Evolutionary conservation across 2,888 invertebrate genomes (phyloP).

Genomic region (Erebia palarica): DNA sequence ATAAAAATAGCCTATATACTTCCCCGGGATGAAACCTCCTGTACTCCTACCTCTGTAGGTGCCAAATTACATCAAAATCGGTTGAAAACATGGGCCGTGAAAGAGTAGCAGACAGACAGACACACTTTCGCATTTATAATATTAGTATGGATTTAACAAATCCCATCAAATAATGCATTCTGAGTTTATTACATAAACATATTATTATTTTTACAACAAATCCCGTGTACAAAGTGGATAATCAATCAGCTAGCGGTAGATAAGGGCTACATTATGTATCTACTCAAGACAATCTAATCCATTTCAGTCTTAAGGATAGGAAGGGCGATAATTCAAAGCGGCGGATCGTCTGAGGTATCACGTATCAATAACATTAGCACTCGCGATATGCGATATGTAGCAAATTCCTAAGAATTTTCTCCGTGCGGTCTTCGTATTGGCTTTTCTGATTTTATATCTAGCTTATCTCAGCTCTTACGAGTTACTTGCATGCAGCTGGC

Average conservation of each 20-base stretch:
- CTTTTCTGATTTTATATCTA: neutral
- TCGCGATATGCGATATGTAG: slow-evolving; percentile 12
- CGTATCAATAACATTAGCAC: slow-evolving; percentile 21
- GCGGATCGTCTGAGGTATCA: slow-evolving; percentile 17
- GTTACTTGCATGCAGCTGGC: too few relatives aligned
- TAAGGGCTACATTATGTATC: slow-evolving; percentile 14
- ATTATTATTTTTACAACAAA: slow-evolving; percentile 6
- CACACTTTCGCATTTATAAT: too few relatives aligned
- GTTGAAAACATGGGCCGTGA: too few relatives aligned
- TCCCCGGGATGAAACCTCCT: too few relatives aligned
- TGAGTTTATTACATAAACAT: neutral
- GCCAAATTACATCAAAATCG: too few relatives aligned
- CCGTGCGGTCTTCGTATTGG: neutral
- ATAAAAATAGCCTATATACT: too few relatives aligned
- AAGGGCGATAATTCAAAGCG: slow-evolving; percentile 18
- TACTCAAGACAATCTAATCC: slow-evolving; percentile 21
- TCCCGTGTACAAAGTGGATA: slow-evolving; percentile 9
- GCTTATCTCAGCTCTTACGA: too few relatives aligned
- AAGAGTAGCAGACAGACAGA: too few relatives aligned
- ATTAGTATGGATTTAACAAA: neutral
- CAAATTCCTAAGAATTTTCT: neutral
- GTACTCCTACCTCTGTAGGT: too few relatives aligned
- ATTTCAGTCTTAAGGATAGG: slow-evolving; percentile 18
- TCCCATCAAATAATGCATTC: neutral
- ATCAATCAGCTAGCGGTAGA: slow-evolving; percentile 20